A percentile compares a stretch with the other conserved stretches of the same genome.
Evolutionary conservation across 2,113 vertebrate genomes (phyloP).

Genomic region (Mionectes macconnelli): DNA sequence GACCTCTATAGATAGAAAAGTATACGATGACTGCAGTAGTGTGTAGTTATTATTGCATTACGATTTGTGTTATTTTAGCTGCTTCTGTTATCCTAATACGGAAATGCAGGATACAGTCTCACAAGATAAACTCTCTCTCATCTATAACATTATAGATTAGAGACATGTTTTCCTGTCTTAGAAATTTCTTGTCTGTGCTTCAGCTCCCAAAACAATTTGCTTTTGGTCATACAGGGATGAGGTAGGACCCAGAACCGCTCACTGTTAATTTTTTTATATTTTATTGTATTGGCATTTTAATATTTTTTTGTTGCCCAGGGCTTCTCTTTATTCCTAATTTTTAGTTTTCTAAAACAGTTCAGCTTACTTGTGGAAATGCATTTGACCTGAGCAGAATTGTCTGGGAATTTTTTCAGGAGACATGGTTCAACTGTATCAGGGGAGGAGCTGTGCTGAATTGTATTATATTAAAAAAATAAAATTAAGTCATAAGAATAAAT

Average conservation of each 20-base stretch:
- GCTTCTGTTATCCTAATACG: not conserved
- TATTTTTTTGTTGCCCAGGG: not conserved
- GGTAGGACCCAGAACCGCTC: not conserved
- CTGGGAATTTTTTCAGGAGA: not conserved
- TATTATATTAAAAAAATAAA: not conserved
- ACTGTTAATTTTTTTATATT: not conserved
- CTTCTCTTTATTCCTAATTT: not conserved
- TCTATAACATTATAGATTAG: not conserved
- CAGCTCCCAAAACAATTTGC: not conserved
- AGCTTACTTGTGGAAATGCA: not conserved
- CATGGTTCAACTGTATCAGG: not conserved
- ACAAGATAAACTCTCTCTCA: not conserved
- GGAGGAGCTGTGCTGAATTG: not conserved
- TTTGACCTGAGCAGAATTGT: not conserved
- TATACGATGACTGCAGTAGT: not conserved
- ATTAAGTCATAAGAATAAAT: not conserved
- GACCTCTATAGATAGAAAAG: not conserved
- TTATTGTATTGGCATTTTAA: not conserved
- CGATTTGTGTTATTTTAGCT: not conserved
- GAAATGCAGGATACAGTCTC: not conserved
- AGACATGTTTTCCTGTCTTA: not conserved
- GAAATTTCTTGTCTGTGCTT: not conserved
- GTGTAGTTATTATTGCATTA: not conserved
- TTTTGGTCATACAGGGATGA: not conserved
- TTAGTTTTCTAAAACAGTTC: not conserved